Evolutionary conservation across 2,113 vertebrate species (phyloP), one percentile per base, ranked within the genome.

Genomic region (Pleuronectes platessa): DNA sequence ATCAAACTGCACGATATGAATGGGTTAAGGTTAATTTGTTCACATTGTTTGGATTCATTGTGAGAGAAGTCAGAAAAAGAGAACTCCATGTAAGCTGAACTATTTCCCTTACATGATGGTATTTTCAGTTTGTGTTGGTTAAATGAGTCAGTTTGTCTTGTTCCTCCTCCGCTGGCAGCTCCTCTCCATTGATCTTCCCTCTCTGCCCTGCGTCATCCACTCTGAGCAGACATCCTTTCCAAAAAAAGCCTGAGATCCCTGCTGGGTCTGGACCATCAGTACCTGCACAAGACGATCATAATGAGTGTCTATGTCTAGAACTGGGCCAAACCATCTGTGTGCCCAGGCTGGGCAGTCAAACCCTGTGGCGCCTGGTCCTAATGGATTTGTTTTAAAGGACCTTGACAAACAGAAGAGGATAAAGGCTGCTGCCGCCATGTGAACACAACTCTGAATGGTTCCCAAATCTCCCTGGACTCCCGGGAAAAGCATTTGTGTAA

Each of bases 301-400:
- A 80, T 65, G 67, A 63, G 40, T 71, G 62, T 24, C 40, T 56
- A 3, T 21, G 67, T 67, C 58, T 76, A 26, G 55, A 74, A 74
- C 51, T 1, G 8, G 31, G 61, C 76, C 75, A 76, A 47, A 60
- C 73, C 82, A 81, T 81, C 82, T 88, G 77, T 83, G 77, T 67
- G 58, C 58, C 77, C 77, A 75, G 4, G 14, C 68, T 74, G 68
- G 74, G 56, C 64, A 63, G 81, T 69, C 70, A 31, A 70, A 83
- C 56, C 47, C 40, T 64, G 68, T 42, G 83, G 74, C 63, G 76
- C 70, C 80, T 75, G 72, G 35, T 72, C 69, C 82, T 88, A 90
- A 92, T 71, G 71, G 88, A 90, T 91, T 86, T 66, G 68, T 90
- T 93, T 82, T 81, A 91, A 91, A 92, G 54, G 75, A 89, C 76